A percentile compares a stretch with the other conserved stretches of the same genome.
Evolutionary conservation across 2,888 invertebrate species (phyloP).

Genomic region (Rhimphoctona megacephalus): DNA sequence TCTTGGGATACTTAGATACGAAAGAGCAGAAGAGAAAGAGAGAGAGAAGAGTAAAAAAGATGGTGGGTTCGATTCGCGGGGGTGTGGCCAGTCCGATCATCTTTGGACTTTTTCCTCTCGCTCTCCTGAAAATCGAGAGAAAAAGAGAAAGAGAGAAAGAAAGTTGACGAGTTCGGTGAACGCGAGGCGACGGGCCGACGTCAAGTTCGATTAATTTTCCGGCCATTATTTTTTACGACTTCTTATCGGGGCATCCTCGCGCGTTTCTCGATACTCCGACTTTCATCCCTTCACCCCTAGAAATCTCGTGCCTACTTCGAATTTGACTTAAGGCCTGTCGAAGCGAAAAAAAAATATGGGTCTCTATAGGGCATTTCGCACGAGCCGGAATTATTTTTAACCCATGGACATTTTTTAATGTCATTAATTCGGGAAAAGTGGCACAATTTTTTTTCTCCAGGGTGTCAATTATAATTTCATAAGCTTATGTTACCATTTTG

Average conservation of each 20-base stretch:
- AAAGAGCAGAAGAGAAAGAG: constrained; percentile 13
- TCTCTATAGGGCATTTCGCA: constrained; percentile 25
- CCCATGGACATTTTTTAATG: not conserved
- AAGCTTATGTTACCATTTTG: not conserved
- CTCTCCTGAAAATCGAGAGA: constrained; percentile 46
- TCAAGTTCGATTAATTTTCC: constrained; percentile 84
- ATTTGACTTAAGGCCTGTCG: constrained; percentile 66
- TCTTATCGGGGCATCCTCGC: constrained; percentile 78
- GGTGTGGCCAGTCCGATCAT: constrained; percentile 56
- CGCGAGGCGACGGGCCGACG: constrained; percentile 80
- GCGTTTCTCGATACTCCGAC: constrained; percentile 34
- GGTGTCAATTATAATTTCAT: not conserved
- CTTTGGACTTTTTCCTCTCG: constrained; percentile 48
- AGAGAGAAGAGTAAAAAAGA: constrained; percentile 7
- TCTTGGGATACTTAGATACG: constrained; percentile 18
- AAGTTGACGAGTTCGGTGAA: constrained; percentile 79
- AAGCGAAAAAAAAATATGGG: constrained; percentile 49
- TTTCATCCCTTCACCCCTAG: constrained; percentile 35
- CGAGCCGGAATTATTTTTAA: not conserved
- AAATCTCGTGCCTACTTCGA: constrained; percentile 60
- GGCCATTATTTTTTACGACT: constrained; percentile 84
- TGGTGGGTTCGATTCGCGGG: constrained; percentile 29
- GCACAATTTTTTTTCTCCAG: not conserved
- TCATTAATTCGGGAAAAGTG: not conserved
- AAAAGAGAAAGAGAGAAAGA: constrained; percentile 31